These are phyloP conservation scores for Myzus persicae DNA, from an alignment of 1,140 invertebrate genomes.

Conservation along the genomic window DNA sequence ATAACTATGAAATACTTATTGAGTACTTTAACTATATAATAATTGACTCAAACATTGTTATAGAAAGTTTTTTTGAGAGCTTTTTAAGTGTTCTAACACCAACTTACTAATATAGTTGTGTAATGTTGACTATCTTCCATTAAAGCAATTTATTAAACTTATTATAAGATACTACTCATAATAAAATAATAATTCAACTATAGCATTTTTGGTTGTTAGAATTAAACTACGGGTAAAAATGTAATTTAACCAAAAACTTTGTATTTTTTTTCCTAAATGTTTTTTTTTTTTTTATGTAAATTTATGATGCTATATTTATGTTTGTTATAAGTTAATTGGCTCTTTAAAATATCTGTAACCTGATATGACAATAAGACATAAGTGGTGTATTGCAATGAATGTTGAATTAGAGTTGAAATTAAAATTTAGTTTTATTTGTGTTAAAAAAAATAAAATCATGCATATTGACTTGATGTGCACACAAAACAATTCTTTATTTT, in stretches of 20 bases:
- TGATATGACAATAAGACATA: slow-evolving; percentile 42
- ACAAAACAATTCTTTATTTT: background rate
- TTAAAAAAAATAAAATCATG: slow-evolving; percentile 14
- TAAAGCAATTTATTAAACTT: slow-evolving; percentile 48
- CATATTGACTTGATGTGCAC: background rate
- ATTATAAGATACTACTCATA: slow-evolving; percentile 40
- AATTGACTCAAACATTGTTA: slow-evolving; percentile 34
- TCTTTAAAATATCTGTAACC: background rate
- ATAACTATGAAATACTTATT: slow-evolving; percentile 23
- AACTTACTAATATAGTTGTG: slow-evolving; percentile 52
- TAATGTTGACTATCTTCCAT: slow-evolving; percentile 54
- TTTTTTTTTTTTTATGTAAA: background rate
- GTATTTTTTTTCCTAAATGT: slow-evolving; percentile 42
- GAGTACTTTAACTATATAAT: slow-evolving; percentile 21
- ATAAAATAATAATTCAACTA: slow-evolving; percentile 28
- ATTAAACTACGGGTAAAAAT: slow-evolving; percentile 49
- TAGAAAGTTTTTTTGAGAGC: slow-evolving; percentile 29
- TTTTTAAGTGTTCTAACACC: slow-evolving; percentile 55
- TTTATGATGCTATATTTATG: background rate
- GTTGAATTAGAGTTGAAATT: background rate
- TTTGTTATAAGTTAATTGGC: background rate
- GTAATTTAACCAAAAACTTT: slow-evolving; percentile 17
- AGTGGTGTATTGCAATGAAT: slow-evolving; percentile 15
- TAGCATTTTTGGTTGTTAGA: slow-evolving; percentile 46
- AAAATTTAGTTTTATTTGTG: slow-evolving; percentile 41